A percentile compares a stretch with the other conserved stretches of the same genome.
phyloP scores from a whole-genome alignment of 1,140 invertebrate species.

The Manduca sexta region DNA sequence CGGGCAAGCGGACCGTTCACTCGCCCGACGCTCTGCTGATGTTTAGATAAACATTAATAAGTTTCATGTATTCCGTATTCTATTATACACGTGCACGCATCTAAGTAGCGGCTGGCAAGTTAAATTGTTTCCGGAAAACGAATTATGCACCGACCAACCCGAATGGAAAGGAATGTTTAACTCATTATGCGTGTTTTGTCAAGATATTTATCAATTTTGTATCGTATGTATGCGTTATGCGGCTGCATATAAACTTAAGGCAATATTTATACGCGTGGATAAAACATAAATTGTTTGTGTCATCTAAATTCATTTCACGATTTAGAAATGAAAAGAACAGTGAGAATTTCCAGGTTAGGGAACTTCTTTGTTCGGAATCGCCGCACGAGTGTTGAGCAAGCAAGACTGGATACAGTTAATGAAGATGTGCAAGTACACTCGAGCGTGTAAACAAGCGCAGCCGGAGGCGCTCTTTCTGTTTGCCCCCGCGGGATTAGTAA shows the following conservation, averaged over 20 bases:
- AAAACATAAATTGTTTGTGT: constrained; percentile 15
- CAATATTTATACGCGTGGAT: constrained; percentile 18
- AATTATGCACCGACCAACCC: constrained; percentile 36
- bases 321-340: constrained; percentile 17
- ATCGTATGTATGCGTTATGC: constrained; percentile 32
- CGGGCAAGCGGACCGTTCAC: constrained; percentile 31
- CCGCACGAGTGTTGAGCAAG: constrained; percentile 55
- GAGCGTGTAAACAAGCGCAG: constrained; percentile 57
- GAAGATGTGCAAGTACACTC: constrained; percentile 67
- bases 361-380: constrained; percentile 5
- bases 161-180: constrained; percentile 47
- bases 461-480: constrained; percentile 58
- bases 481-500: constrained; percentile 69
- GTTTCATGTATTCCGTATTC: constrained; percentile 30
- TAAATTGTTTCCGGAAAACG: constrained; percentile 59
- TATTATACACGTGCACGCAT: constrained; percentile 24
- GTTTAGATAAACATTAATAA: constrained; percentile 66
- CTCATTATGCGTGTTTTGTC: constrained; percentile 42
- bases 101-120: constrained; percentile 46
- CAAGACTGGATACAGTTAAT: constrained; percentile 46
- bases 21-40: constrained; percentile 51
- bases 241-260: background rate
- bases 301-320: constrained; percentile 24
- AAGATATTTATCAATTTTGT: constrained; percentile 46
- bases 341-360: constrained; percentile 11